A percentile compares a stretch with the other conserved stretches of the same genome.
Conservation (phyloP, 1,140 invertebrate species). For the Rhopalosiphum padi region DNA sequence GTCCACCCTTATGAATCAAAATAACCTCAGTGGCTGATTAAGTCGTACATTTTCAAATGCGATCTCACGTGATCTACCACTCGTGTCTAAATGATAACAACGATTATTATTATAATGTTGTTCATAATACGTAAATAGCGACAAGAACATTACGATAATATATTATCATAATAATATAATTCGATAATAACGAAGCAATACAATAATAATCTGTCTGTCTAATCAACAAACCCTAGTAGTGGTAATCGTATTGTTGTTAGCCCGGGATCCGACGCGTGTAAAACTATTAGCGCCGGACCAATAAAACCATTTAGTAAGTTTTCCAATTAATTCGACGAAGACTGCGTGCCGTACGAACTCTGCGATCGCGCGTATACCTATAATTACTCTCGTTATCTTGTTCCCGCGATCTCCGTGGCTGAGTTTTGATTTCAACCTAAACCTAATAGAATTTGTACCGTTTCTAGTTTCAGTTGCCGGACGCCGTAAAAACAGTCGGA, state of each 20-base stretch:
- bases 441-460: background rate
- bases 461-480: slow-evolving; percentile 52
- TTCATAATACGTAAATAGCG: background rate
- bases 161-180: background rate
- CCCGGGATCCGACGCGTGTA: slow-evolving; percentile 16
- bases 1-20: background rate
- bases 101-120: background rate
- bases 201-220: background rate
- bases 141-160: background rate
- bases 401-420: background rate
- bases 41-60: background rate
- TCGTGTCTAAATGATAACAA: background rate
- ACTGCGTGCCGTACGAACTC: background rate
- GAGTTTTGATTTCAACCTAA: background rate
- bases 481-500: slow-evolving; percentile 47
- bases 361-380: background rate
- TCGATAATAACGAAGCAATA: background rate
- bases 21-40: background rate
- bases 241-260: background rate
- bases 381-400: background rate
- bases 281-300: slow-evolving; percentile 42
- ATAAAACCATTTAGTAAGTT: slow-evolving; percentile 52
- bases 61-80: background rate
- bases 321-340: slow-evolving; percentile 43
- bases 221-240: background rate